A percentile compares a stretch with the other conserved stretches of the same genome.
Evolutionary conservation across 2,113 vertebrate genomes (phyloP).

Genomic region (Dascyllus trimaculatus): DNA sequence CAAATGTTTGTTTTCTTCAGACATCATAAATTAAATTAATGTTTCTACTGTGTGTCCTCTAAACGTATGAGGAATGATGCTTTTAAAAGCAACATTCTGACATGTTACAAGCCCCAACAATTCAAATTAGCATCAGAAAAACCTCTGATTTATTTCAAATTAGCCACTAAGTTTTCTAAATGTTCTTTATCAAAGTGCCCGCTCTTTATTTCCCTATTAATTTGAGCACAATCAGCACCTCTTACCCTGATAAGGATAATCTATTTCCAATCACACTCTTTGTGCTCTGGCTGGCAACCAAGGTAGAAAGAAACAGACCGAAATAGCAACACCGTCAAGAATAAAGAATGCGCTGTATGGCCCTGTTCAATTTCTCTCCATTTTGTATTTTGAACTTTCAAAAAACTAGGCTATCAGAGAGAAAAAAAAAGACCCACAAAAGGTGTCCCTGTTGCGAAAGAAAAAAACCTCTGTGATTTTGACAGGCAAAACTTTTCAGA

Average conservation of each 20-base stretch:
- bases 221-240: conserved; percentile 31
- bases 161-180: not conserved
- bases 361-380: conserved; percentile 33
- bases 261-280: conserved; percentile 67
- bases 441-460: not conserved
- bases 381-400: conserved; percentile 48
- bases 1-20: not conserved
- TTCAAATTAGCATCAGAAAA: not conserved
- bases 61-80: not conserved
- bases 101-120: not conserved
- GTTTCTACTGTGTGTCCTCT: not conserved
- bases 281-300: conserved; percentile 57
- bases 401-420: conserved; percentile 33
- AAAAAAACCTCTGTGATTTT: conserved; percentile 42
- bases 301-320: conserved; percentile 54
- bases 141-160: not conserved
- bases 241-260: conserved; percentile 51
- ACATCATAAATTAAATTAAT: not conserved
- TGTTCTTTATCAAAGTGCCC: not conserved
- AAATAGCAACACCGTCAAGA: conserved; percentile 75
- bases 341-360: conserved; percentile 26
- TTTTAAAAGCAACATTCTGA: not conserved
- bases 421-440: conserved; percentile 12
- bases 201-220: conserved; percentile 2
- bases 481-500: conserved; percentile 30